Conservation (phyloP, 2,888 invertebrate species). For the Atrina japonica region DNA sequence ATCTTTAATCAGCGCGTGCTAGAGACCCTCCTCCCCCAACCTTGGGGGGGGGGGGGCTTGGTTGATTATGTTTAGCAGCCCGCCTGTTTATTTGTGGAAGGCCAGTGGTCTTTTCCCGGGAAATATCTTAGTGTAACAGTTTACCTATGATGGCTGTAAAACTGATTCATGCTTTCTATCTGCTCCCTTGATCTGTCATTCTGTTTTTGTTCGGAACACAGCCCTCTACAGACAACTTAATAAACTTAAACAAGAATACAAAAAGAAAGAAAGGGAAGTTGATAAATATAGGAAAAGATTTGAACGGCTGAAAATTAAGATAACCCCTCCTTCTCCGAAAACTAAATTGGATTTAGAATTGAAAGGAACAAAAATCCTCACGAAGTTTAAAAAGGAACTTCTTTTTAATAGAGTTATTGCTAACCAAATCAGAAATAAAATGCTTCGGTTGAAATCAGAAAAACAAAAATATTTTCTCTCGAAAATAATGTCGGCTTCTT, state of each 20-base stretch:
- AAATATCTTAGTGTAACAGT: no score
- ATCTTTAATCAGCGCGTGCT: no score
- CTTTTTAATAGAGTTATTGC: neutral
- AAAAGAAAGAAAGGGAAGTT: constrained; percentile 5
- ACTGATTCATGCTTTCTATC: no score
- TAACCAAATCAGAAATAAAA: constrained; percentile 3
- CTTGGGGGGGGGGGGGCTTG: no score
- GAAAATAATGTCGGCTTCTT: neutral
- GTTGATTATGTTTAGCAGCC: no score
- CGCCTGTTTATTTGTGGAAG: no score
- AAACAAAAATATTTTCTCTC: neutral
- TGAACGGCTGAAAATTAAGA: constrained; percentile 8
- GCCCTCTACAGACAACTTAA: neutral
- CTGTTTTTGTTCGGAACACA: no score
- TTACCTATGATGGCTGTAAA: no score
- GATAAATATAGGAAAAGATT: no score
- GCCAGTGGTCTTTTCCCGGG: no score
- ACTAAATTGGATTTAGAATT: neutral
- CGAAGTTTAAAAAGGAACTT: constrained; percentile 1
- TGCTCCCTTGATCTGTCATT: no score
- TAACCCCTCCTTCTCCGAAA: neutral
- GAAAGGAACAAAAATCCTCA: neutral
- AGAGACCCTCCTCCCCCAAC: no score
- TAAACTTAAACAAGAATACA: constrained; percentile 6
- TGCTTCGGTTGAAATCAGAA: constrained; percentile 2